Evolutionary conservation across 2,113 vertebrate genomes (phyloP), one percentile per base, ranked within the genome.

Genomic region (Chunga burmeisteri): DNA sequence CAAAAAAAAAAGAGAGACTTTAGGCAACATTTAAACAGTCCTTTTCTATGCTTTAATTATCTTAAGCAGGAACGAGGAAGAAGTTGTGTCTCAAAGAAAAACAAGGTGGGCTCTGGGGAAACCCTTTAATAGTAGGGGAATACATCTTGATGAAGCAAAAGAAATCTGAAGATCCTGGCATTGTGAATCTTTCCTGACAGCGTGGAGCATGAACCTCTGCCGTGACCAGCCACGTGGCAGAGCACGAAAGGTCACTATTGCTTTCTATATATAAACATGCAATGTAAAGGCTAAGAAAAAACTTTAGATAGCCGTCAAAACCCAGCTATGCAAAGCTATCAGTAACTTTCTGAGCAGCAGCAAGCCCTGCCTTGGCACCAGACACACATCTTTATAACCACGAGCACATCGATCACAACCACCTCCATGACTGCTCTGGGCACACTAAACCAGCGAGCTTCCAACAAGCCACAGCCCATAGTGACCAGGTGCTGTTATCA

Each of bases 201-300:
- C 0, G 1, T 4, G 10, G 49, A 62, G 67, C 5, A 30, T 6
- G 7, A 34, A 4, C 17, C 17, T 4, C 34, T 15, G 50, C 23
- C 29, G 50, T 1, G 42, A 58, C 2, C 22, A 56, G 50, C 23
- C 61, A 49, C 0, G 2, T 29, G 34, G 58, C 52, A 16, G 18
- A 40, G n/a, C 61, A 16, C 52, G 56, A 21, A 65, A 75, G 8
- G 26, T 44, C 36, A 78, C 13, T 9, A 42, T 13, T 50, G 52
- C 36, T 50, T 77, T 23, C 52, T 42, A 25, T 12, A 44, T 16
- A 50, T 16, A n/a, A 86, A n/a, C 12, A 29, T 2, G 11, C 25
- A 75, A 42, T 5, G 36, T 3, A 22, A 53, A 53, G 65, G n/a
- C 10, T 10, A 9, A 55, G 26, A 17, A 62, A 49, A 34, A 72